Base-by-base conservation (phyloP, 2,113 vertebrate species). In the Spheniscus mendiculus region DNA sequence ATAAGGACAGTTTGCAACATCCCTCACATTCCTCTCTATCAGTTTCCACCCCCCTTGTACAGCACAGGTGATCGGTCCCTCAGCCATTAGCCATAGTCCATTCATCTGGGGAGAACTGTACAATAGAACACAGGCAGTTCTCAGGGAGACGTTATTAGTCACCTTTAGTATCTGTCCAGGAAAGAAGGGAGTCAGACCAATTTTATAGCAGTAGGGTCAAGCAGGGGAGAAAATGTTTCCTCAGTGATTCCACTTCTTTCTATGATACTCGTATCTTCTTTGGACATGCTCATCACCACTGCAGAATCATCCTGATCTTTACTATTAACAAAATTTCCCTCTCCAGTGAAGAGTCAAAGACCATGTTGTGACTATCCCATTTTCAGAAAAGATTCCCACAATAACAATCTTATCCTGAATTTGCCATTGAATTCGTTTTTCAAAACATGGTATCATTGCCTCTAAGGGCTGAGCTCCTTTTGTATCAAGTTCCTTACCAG, bases 401-500 rank as follows among this genome's bases (percentile, higher is more conserved):
- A 25, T 83, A 91, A 59, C 42, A 86, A 27, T 66, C 45, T 81
- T 59, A 83, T 34, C 45, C n/a, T 87, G 85, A 92, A 87, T 87
- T 92, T 4, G 15, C 56, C 74, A 44, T 80, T 95, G 62, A 72
- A 83, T 91, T 69, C 18, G 45, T 65, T 93, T 89, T 90, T 85
- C 53, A 88, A 89, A 94, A 83, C 63, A 69, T 42, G 27, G 21
- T 93, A 38, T 87, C 53, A 6, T 42, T 85, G 67, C 26, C 84
- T 90, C 32, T 53, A 90, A 85, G 78, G 62, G 18, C 30, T 91
- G 59, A 96, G 74, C 55, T 93, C 49, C 49, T 66, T 90, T 94
- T 83, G 44, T 85, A 81, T 96, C 81, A 93, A 88, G 71, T 85
- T 91, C 82, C 87, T 91, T 93, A 90, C 87, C 84, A 96, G 97